These are phyloP conservation scores for Galendromus occidentalis DNA, from an alignment of 1,140 invertebrate species.

Conservation along the genomic window DNA sequence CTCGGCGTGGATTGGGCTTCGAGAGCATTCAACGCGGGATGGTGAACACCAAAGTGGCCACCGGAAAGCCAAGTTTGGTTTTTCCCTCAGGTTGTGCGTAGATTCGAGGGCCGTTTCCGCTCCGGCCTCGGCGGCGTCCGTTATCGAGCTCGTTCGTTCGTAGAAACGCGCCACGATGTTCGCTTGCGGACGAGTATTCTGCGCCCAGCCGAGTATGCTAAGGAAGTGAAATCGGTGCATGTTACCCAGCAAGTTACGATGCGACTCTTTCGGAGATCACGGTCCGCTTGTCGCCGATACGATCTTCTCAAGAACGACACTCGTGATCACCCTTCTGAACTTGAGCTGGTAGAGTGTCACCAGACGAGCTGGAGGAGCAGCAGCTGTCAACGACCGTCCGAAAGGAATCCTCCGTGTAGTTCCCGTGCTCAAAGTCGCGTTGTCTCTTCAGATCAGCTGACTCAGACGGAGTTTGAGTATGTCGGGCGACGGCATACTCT, in stretches of 20 bases:
- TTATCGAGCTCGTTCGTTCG: background rate
- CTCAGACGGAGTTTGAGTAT: slow-evolving; percentile 5
- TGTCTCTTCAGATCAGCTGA: slow-evolving; percentile 10
- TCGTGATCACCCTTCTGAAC: background rate
- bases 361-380: background rate
- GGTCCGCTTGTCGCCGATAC: background rate
- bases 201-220: background rate
- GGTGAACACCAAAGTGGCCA: too few relatives aligned
- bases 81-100: background rate
- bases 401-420: background rate
- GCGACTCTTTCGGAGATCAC: background rate
- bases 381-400: background rate
- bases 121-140: background rate
- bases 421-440: background rate
- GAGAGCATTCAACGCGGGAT: too few relatives aligned
- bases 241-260: background rate
- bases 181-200: background rate
- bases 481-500: slow-evolving; percentile 2
- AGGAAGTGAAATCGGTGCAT: background rate
- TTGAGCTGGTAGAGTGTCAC: background rate
- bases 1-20: too few relatives aligned
- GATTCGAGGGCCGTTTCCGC: background rate
- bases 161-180: background rate
- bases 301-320: background rate
- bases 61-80: too few relatives aligned